Evolutionary conservation across 2,113 vertebrate species (phyloP).

Genomic region (Cygnus atratus): DNA sequence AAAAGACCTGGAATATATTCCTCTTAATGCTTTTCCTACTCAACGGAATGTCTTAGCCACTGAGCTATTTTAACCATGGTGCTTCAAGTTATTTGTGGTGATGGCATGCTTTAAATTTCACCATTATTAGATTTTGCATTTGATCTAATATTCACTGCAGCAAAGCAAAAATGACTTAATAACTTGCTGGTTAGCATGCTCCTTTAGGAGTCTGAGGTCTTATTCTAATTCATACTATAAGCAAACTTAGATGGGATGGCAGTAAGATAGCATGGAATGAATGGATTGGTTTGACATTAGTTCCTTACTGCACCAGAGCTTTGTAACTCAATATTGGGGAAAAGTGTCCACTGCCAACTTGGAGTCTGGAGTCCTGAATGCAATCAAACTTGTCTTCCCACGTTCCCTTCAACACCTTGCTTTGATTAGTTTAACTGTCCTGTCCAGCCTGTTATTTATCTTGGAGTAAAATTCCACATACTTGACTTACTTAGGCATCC

Average conservation of each 20-base stretch:
- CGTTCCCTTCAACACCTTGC: background rate
- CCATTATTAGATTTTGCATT: background rate
- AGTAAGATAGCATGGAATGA: background rate
- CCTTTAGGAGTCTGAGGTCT: background rate
- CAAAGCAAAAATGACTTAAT: background rate
- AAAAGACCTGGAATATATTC: background rate
- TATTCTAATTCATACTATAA: background rate
- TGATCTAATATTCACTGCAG: background rate
- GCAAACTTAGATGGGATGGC: background rate
- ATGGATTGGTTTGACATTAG: background rate
- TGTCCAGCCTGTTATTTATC: background rate
- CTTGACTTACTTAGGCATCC: background rate
- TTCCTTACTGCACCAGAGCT: background rate
- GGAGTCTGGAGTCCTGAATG: background rate
- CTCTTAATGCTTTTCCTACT: background rate
- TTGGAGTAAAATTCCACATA: background rate
- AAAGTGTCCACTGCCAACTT: background rate
- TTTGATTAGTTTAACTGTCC: background rate
- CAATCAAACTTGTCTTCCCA: background rate
- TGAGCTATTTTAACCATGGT: background rate
- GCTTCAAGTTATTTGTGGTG: background rate
- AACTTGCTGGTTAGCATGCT: background rate
- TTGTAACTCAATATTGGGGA: background rate
- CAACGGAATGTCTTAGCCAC: background rate
- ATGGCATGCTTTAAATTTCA: background rate